phyloP scores from a whole-genome alignment of 2,113 vertebrate species.

The Stigmatopora argus region DNA sequence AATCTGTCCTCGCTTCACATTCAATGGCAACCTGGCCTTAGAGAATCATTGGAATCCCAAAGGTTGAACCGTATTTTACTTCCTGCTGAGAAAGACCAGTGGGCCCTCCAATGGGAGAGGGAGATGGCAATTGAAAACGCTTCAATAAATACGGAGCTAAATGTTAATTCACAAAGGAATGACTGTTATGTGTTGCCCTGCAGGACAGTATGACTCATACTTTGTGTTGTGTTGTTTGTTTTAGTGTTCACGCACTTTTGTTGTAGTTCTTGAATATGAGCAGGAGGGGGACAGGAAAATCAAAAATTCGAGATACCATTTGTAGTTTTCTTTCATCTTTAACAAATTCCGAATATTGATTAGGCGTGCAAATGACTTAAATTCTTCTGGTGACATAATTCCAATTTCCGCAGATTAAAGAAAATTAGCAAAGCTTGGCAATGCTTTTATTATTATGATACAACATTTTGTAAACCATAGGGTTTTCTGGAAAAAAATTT shows the following conservation, averaged over 20 bases:
- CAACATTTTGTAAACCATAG: no score
- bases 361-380: constrained; percentile 7
- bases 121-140: constrained; percentile 30
- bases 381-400: no score
- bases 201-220: constrained; percentile 46
- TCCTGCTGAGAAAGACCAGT: constrained; percentile 23
- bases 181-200: constrained; percentile 27
- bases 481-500: no score
- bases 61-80: constrained; percentile 25
- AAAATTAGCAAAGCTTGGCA: no score
- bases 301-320: not conserved
- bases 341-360: constrained; percentile 40
- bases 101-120: constrained; percentile 29
- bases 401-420: no score
- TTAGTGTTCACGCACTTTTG: constrained; percentile 8
- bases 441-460: no score
- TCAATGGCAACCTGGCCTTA: constrained; percentile 18
- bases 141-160: constrained; percentile 37
- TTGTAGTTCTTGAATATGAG: constrained; percentile 11
- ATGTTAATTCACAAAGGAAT: constrained; percentile 44
- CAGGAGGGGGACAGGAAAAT: constrained; percentile 21
- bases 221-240: constrained; percentile 12
- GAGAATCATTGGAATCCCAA: constrained; percentile 8
- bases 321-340: not conserved
- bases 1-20: constrained; percentile 23